Evolutionary conservation across 2,888 invertebrate species (phyloP), one percentile per base, ranked within the genome.

Genomic region (Lepeophtheirus nordmannii): DNA sequence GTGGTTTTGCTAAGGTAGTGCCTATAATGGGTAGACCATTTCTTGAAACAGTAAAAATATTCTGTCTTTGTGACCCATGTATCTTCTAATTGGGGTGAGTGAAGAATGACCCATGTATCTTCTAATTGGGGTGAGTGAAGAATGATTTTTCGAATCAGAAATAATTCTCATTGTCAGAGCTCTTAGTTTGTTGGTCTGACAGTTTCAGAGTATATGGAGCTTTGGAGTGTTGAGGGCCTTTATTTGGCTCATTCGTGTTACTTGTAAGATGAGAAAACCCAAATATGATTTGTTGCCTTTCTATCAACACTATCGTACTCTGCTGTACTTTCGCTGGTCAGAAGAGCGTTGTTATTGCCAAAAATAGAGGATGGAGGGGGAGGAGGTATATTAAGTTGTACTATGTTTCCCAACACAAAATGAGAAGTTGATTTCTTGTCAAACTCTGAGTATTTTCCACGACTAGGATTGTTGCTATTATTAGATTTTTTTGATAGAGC

Each of bases 91-190:
- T 39, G 86, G 78, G 22, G 78, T 77, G 72, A n/a, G n/a, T n/a
- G n/a, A n/a, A n/a, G n/a, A n/a, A n/a, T n/a, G n/a, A n/a, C n/a
- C n/a, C n/a, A n/a, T n/a, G n/a, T n/a, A n/a, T n/a, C n/a, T n/a
- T n/a, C n/a, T n/a, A n/a, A n/a, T n/a, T n/a, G 82, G 81, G 73
- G 73, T 82, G 76, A 75, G 80, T 74, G 83, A 82, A 1, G 82
- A 80, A 0, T 87, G 86, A 11, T 87, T 86, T 73, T 91, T 91
- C 74, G 92, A 92, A 74, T 93, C 93, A 9, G 94, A 94, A 12
- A 97, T 96, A 72, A 98, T 90, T 75, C 90, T 89, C 78, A 93
- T 93, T 3, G 96, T 94, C 74, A 92, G 91, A 0, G 90, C 91
- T 74, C 89, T 84, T 56, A 92, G 78, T 76, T 93, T 93, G 76